These are phyloP conservation scores for Coelinius sp. DNA, from an alignment of 2,888 invertebrate genomes.

Conservation along the genomic window DNA sequence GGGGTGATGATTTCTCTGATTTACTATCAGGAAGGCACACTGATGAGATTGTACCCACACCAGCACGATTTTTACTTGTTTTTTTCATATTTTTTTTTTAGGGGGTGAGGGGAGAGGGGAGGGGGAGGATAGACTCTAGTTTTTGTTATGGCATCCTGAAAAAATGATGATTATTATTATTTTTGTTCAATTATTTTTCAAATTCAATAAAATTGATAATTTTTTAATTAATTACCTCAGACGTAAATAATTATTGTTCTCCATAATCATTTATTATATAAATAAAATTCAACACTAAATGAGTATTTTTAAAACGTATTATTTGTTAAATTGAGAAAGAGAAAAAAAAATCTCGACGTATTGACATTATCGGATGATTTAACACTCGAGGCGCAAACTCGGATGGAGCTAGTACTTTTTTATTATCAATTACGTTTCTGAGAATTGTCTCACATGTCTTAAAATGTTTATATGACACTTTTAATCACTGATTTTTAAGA, in stretches of 20 bases:
- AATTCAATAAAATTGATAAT: no score
- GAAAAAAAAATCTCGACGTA: no score
- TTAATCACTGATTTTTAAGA: no score
- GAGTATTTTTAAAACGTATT: not conserved
- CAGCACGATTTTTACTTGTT: conserved; percentile 59
- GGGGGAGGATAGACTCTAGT: not conserved
- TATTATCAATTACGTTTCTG: no score
- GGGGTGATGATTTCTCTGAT: conserved; percentile 54
- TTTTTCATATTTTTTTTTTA: conserved; percentile 58
- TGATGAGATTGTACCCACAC: conserved; percentile 63
- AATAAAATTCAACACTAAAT: not conserved
- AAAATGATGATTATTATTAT: not conserved
- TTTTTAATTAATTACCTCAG: no score
- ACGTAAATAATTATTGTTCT: no score
- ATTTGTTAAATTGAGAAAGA: conserved; percentile 31
- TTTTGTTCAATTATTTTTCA: not conserved
- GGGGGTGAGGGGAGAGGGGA: not conserved
- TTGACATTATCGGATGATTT: conserved; percentile 62
- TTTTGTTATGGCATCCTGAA: no score
- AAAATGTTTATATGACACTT: no score
- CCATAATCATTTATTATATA: not conserved
- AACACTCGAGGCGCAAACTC: conserved; percentile 60
- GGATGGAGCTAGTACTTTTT: no score
- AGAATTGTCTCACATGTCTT: no score
- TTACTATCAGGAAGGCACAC: conserved; percentile 61